Percentiles rank a stretch among this genome's conserved stretches.
These are phyloP conservation scores for Pyrocephalus nanus DNA, from an alignment of 2,797 vertebrate genomes.

Conservation along the genomic window DNA sequence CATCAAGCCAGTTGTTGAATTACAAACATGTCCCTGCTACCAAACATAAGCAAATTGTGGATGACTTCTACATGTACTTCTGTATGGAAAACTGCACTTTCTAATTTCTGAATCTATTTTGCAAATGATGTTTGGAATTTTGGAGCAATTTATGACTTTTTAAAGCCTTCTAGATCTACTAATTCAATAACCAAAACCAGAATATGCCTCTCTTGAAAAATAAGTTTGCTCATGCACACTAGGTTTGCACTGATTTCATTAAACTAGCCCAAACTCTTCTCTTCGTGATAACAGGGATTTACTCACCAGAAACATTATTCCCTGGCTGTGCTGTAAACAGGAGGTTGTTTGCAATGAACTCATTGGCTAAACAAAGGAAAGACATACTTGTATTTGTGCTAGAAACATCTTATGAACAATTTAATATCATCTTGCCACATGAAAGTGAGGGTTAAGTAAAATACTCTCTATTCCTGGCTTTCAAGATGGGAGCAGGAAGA, in stretches of 20 bases:
- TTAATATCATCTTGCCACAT: background rate
- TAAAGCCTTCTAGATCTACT: background rate
- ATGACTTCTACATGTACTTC: background rate
- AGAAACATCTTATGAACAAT: background rate
- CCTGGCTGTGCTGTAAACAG: background rate
- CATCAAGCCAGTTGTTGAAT: constrained; percentile 27
- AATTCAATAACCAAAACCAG: background rate
- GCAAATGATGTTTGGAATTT: background rate
- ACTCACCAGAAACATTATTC: background rate
- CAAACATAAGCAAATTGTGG: constrained; percentile 1
- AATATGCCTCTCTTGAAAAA: background rate
- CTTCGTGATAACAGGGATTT: background rate
- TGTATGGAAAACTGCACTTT: background rate
- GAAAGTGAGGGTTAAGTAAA: background rate
- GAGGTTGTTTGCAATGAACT: background rate
- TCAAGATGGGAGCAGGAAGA: background rate
- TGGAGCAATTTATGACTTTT: background rate
- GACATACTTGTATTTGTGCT: background rate
- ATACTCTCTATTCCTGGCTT: background rate
- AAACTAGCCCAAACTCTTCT: background rate
- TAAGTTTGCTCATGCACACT: background rate
- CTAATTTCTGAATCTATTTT: background rate
- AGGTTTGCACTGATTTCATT: background rate
- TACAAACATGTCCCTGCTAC: background rate
- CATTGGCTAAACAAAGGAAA: background rate